phyloP scores from a whole-genome alignment of 2,888 invertebrate species.

The Drosophila rubida region DNA sequence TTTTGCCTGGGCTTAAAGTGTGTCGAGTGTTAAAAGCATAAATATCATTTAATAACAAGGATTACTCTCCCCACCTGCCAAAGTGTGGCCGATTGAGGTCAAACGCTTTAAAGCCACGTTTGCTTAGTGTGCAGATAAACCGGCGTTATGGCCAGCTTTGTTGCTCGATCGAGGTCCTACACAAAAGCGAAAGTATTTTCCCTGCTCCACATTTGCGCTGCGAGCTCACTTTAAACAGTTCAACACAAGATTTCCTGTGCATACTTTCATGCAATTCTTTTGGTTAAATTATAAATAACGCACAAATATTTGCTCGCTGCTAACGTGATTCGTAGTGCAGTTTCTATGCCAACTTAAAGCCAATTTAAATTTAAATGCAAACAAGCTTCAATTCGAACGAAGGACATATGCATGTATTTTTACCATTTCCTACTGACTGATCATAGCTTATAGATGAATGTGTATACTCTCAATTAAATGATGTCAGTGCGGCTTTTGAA shows the following conservation, averaged over 20 bases:
- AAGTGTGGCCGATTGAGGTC: constrained; percentile 17
- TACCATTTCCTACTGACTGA: neutral
- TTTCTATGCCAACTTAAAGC: neutral
- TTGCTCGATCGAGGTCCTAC: neutral
- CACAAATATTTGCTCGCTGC: neutral
- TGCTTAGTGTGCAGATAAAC: neutral
- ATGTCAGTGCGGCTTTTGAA: constrained; percentile 38
- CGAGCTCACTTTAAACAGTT: no score
- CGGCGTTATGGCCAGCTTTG: neutral
- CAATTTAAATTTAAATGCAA: constrained; percentile 3
- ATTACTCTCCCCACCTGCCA: constrained; percentile 20
- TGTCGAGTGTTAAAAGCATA: constrained; percentile 34
- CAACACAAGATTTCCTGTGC: no score
- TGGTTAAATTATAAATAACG: no score
- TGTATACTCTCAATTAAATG: constrained; percentile 43
- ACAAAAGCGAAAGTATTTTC: neutral
- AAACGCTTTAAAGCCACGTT: neutral
- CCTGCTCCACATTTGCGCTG: no score
- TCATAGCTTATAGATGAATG: constrained; percentile 11
- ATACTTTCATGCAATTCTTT: no score
- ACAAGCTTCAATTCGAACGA: neutral
- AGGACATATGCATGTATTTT: neutral
- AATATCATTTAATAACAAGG: constrained; percentile 40
- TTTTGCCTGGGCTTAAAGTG: constrained; percentile 17
- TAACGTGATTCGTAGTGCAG: neutral